Evolutionary conservation across 2,888 invertebrate genomes (phyloP).

Genomic region (Pristionchus fissidentatus): DNA sequence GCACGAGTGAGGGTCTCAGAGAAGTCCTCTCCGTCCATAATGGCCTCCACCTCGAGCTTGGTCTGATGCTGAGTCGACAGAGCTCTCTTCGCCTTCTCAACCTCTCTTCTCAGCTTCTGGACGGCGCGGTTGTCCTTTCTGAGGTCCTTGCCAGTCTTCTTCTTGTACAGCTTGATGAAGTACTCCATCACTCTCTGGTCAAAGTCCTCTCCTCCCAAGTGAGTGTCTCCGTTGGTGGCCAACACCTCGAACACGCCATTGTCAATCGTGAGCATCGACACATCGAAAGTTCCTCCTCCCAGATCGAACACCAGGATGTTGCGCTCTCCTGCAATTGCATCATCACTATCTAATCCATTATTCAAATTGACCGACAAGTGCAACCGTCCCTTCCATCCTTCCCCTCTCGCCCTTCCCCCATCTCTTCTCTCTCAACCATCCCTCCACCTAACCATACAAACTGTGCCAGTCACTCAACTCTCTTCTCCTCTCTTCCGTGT

Average conservation of each 20-base stretch:
- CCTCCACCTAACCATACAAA: constrained; percentile 30
- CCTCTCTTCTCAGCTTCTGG: constrained; percentile 77
- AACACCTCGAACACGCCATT: constrained; percentile 92
- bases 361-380: no score
- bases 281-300: constrained; percentile 99
- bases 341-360: not conserved
- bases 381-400: constrained; percentile 3
- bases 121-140: constrained; percentile 76
- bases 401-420: not conserved
- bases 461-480: constrained; percentile 46
- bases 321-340: constrained; percentile 82
- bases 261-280: constrained; percentile 96
- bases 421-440: not conserved
- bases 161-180: constrained; percentile 88
- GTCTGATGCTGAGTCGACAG: constrained; percentile 89
- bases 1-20: constrained; percentile 96
- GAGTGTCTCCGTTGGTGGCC: constrained; percentile 71
- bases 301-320: constrained; percentile 98
- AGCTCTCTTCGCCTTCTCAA: constrained; percentile 80
- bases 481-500: constrained; percentile 37
- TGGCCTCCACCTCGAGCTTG: constrained; percentile 97
- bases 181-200: constrained; percentile 83
- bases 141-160: constrained; percentile 77
- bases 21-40: constrained; percentile 98
- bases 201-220: constrained; percentile 90